A percentile compares a stretch with the other conserved stretches of the same genome.
These are phyloP conservation scores for Tichodroma muraria DNA, from an alignment of 2,113 vertebrate species.

Conservation along the genomic window DNA sequence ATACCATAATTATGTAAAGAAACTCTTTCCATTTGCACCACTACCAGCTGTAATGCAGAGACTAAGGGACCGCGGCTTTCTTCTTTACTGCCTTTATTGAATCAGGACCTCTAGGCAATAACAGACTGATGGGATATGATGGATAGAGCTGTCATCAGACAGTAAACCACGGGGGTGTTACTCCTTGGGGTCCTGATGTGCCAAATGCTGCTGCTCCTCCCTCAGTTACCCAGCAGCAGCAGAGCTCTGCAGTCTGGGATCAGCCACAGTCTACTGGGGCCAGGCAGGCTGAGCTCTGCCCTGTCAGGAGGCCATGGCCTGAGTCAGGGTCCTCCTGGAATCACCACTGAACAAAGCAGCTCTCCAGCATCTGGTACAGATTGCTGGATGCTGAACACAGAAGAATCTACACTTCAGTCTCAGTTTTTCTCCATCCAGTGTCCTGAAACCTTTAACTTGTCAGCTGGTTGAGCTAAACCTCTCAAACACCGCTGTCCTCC, in stretches of 20 bases:
- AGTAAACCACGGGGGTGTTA: not conserved
- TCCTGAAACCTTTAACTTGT: not conserved
- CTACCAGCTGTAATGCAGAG: not conserved
- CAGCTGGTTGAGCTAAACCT: not conserved
- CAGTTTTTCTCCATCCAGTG: not conserved
- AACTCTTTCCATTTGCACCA: not conserved
- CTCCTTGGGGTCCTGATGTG: not conserved
- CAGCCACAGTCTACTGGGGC: not conserved
- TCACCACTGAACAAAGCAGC: not conserved
- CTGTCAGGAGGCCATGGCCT: not conserved
- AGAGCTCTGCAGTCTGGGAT: rapidly evolving
- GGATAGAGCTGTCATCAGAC: not conserved
- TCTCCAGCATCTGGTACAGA: rapidly evolving
- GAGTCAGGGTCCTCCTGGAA: not conserved
- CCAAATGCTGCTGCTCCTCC: not conserved
- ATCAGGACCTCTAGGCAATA: not conserved
- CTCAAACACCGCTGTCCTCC: not conserved
- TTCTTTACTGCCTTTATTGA: not conserved
- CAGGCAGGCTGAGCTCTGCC: not conserved
- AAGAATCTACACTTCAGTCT: not conserved
- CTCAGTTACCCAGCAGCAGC: not conserved
- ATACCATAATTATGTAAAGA: rapidly evolving
- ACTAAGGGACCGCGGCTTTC: not conserved
- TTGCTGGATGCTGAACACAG: not conserved
- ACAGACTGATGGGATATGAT: not conserved